Conservation (phyloP, 1,140 invertebrate species). For the Trissolcus basalis region DNA sequence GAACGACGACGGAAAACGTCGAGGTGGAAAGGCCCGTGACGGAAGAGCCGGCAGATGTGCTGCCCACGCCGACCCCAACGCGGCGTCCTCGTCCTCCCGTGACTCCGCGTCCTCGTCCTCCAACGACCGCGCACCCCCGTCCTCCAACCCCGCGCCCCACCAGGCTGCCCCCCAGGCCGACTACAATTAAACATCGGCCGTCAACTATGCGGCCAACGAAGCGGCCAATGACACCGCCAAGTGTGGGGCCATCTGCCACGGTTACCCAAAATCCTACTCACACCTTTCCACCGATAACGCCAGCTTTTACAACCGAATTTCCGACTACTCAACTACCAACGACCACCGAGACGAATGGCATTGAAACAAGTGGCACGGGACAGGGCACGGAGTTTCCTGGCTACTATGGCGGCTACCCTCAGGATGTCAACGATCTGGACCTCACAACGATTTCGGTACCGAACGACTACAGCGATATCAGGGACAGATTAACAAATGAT, state of each 20-base stretch:
- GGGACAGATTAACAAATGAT: constrained; percentile 21
- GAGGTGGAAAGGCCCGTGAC: constrained; percentile 3
- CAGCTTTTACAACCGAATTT: constrained; percentile 3
- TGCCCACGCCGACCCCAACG: background rate
- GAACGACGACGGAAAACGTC: constrained; percentile 9
- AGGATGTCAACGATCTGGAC: constrained; percentile 60
- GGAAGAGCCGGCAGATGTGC: constrained; percentile 12
- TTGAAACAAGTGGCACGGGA: constrained; percentile 1
- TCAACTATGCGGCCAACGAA: background rate
- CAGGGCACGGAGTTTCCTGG: constrained; percentile 42
- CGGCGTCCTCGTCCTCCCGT: background rate
- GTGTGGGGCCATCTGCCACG: constrained; percentile 21
- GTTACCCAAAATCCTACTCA: constrained; percentile 18
- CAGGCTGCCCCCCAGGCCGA: background rate
- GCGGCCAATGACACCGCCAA: background rate
- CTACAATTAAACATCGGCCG: constrained; percentile 6
- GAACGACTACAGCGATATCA: constrained; percentile 44
- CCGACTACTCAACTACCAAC: background rate
- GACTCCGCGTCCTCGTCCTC: background rate
- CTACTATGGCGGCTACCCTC: constrained; percentile 68
- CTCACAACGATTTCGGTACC: constrained; percentile 58
- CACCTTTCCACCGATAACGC: constrained; percentile 16
- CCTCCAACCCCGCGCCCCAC: constrained; percentile 1
- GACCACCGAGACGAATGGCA: background rate
- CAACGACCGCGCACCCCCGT: background rate